Evolutionary conservation across 2,797 vertebrate genomes (phyloP), one percentile per base, ranked within the genome.

Genomic region (Chromobotia macracanthus): DNA sequence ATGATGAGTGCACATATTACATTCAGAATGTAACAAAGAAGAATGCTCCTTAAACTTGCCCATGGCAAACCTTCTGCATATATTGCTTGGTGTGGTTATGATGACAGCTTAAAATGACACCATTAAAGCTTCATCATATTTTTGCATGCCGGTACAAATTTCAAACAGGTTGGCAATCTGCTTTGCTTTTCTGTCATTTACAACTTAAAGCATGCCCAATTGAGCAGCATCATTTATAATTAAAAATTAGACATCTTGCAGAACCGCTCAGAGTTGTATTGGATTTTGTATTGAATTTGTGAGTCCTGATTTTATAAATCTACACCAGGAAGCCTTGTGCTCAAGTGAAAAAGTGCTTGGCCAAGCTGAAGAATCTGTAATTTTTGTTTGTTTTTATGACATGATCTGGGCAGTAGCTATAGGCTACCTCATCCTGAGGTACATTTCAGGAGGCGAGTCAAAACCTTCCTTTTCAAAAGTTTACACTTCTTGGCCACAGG

Each of bases 91-190:
- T 73, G 76, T 79, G 74, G 69, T 63, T 80, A 21, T 16, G 68
- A 44, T 75, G 81, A 83, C 80, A 80, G 75, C 58, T 80, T n/a
- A n/a, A n/a, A n/a, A n/a, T n/a, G n/a, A n/a, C n/a, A n/a, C 51
- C 78, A 68, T 78, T 79, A 74, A 75, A 79, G 66, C 58, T 58
- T 50, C 11, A 46, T 74, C 41, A 46, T 81, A 46, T 69, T 82
- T 72, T 83, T 55, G 66, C 80, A 72, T 48, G 13, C 21, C 50
- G 44, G 51, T 64, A 74, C 31, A 3, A 31, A 86, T 71, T 81
- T 86, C 69, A 83, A 60, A 71, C 71, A 83, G 63, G 81, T 72
- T 86, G 82, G 83, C 76, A 86, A 71, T 60, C 48, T 51, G 63
- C 74, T 72, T 72, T 71, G 80, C 60, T 18, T 71, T 23, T 23